Evolutionary conservation across 1,140 invertebrate species (phyloP), one percentile per base, ranked within the genome.

Genomic region (Brachystomella parvula): DNA sequence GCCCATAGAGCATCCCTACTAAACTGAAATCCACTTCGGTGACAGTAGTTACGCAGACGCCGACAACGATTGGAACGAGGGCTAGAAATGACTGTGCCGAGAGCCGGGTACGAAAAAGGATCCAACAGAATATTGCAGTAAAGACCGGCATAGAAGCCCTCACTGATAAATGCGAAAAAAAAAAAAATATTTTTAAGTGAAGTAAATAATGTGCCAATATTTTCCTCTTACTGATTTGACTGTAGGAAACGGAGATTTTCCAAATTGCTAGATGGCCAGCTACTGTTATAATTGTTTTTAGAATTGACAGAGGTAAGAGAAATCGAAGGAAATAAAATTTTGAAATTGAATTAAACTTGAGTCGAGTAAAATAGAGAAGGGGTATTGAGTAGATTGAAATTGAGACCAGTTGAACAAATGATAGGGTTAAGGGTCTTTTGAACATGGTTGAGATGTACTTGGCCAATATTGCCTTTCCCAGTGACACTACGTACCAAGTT

Each of bases 381-480:
- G 49, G 49, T 9, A 53, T 24, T 15, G 49, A 53, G 24, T 53
- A 53, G 12, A 53, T 24, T 53, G 49, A 53, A 19, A 53, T 53
- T 15, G 49, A 53, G 9, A 53, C 49, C 24, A 53, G 24, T 53
- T 53, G 49, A 26, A 53, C 9, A 24, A 53, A 53, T 6, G 49
- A 15, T 24, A 53, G 24, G 12, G 49, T 53, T 6, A 53, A 26
- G 6, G 49, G 49, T 26, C 6, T 53, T 24, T 53, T 53, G 49
- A 53, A 53, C 24, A 53, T 6, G 6, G 49, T 53, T 53, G 49
- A 53, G 9, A 53, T 53, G 49, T 53, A 53, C 49, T 53, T 53
- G 49, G 49, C 49, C 49, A 53, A 24, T 26, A 53, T 12, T 53
- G 49, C 49, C 24, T 53, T 53, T 24, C 12, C 49, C 12, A 53